Evolutionary conservation across 1,140 invertebrate genomes (phyloP), one percentile per base, ranked within the genome.

Genomic region (Neotoxoptera formosana): DNA sequence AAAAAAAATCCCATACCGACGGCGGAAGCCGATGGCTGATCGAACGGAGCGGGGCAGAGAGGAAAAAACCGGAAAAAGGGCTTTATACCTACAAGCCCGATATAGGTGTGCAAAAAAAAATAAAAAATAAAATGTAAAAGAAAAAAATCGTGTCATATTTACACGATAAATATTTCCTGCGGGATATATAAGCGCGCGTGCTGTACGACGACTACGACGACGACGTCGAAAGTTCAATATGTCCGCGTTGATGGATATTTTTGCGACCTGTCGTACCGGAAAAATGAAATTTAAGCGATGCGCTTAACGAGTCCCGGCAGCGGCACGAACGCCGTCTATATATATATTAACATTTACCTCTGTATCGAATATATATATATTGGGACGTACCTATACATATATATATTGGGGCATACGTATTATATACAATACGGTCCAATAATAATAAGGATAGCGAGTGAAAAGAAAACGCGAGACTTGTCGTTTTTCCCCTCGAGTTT

Each of bases 271-370:
- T 87, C 41, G 84, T 87, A 87, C 84, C 45, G 84, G 84, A 87
- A 87, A 87, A 87, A 87, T 87, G 25, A 45, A 87, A 87, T 87
- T 87, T 45, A 87, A 87, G 25, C 25, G 45, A 47, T n/a, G 84
- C 45, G 41, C 45, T 47, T 87, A 87, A 47, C 41, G 45, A 87
- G 25, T 87, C 25, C 8, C 45, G 41, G 36, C 14, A 25, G 83
- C 83, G n/a, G 60, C n/a, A 76, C 60, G n/a, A 76, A 76, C 30
- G 4, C 60, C 3, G 60, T n/a, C n/a, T 76, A 30, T 17, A 76
- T n/a, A n/a, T n/a, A n/a, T n/a, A n/a, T n/a, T n/a, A 76, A 76
- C n/a, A 14, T n/a, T 76, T 76, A n/a, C 1, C 41, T 41, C 4
- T 41, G 41, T 41, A 41, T 41, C 41, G n/a, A 67, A 84, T 45